phyloP scores from a whole-genome alignment of 2,797 vertebrate species.

The Sciaenops ocellatus region DNA sequence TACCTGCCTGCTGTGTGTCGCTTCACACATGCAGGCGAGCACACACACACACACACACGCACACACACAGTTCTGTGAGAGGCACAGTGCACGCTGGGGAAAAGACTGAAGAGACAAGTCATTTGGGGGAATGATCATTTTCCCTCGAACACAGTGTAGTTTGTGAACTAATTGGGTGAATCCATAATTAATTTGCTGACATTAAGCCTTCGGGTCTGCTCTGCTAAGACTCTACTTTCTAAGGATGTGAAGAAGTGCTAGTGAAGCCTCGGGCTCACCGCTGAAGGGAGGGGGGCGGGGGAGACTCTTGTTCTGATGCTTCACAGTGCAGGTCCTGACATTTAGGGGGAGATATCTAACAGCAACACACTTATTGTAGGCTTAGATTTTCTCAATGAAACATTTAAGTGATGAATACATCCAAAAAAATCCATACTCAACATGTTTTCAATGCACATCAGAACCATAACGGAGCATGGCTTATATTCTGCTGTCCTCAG shows the following conservation, averaged over 20 bases:
- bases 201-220: constrained; percentile 78
- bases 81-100: constrained; percentile 53
- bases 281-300: constrained; percentile 59
- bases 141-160: constrained; percentile 74
- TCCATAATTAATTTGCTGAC: constrained; percentile 83
- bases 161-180: constrained; percentile 83
- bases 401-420: constrained; percentile 50
- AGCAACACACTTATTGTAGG: constrained; percentile 17
- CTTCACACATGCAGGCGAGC: constrained; percentile 40
- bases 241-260: constrained; percentile 61
- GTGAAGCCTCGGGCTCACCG: constrained; percentile 51
- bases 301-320: constrained; percentile 42
- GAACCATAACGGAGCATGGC: constrained; percentile 18
- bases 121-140: constrained; percentile 73
- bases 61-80: constrained; percentile 33
- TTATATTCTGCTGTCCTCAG: constrained; percentile 9
- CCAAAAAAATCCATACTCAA: constrained; percentile 50
- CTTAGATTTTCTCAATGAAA: constrained; percentile 37
- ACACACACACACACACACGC: constrained; percentile 23
- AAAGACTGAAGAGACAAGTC: constrained; percentile 67
- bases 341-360: constrained; percentile 46
- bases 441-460: constrained; percentile 46
- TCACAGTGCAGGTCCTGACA: constrained; percentile 53
- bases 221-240: constrained; percentile 63
- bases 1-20: constrained; percentile 78